Evolutionary conservation across 2,888 invertebrate genomes (phyloP).

Genomic region (Mellilla xanthometata): DNA sequence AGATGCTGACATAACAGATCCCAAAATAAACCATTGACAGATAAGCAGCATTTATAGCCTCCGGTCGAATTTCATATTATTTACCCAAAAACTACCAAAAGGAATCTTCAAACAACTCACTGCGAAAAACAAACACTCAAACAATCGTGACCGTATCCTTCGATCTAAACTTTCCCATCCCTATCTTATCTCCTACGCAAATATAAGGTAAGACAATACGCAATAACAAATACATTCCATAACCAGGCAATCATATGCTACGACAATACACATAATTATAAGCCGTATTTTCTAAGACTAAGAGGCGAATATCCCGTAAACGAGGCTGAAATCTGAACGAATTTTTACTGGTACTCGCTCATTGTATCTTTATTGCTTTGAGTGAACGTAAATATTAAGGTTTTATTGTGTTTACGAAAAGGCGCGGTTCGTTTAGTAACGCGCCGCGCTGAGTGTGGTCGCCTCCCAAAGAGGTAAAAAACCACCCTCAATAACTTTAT

Average conservation of each 20-base stretch:
- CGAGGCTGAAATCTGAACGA: constrained; percentile 40
- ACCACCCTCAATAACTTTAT: constrained; percentile 64
- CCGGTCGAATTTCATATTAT: constrained; percentile 1
- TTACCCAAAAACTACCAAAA: constrained; percentile 28
- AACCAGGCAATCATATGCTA: constrained; percentile 49
- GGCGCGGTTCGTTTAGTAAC: constrained; percentile 57
- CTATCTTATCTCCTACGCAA: constrained; percentile 65
- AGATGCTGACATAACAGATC: too few species aligned
- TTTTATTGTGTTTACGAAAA: constrained; percentile 79
- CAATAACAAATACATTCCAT: constrained; percentile 69
- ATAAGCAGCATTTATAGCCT: background rate
- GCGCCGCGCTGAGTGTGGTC: constrained; percentile 64
- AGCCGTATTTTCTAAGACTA: constrained; percentile 24
- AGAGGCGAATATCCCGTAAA: too few species aligned
- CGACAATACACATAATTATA: constrained; percentile 31
- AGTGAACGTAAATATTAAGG: constrained; percentile 74
- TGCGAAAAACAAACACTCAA: constrained; percentile 62
- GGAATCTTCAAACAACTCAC: constrained; percentile 49
- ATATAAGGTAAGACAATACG: constrained; percentile 68
- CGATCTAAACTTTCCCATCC: constrained; percentile 54
- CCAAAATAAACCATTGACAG: too few species aligned
- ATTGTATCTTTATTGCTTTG: constrained; percentile 73
- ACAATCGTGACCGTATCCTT: constrained; percentile 41
- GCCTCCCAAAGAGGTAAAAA: constrained; percentile 68
- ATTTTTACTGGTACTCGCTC: constrained; percentile 67